Evolutionary conservation across 2,888 invertebrate genomes (phyloP), one percentile per base, ranked within the genome.

Genomic region (Leucoptera coffeella): DNA sequence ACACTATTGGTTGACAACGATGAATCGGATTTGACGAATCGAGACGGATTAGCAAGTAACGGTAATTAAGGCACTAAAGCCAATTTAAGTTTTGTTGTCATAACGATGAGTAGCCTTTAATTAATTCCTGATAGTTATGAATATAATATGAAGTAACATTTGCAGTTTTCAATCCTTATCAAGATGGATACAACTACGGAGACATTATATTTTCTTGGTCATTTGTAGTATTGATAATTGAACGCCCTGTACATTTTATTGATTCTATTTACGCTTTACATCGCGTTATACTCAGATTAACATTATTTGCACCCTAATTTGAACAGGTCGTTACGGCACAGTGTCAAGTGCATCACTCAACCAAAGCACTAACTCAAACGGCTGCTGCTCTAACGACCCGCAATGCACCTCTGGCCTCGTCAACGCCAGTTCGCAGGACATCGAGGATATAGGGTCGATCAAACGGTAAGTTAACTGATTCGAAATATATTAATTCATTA

Each of bases 391-490:
- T 2, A 49, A 57, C 23, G 65, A 65, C 25, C 53, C 55, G 1
- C 49, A 51, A 30, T 71, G 67, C 31, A 54, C 42, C 32, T 31
- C 32, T 27, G 56, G 46, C n/a, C 32, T 47, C 22, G 20, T 39
- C 17, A 31, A 36, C 15, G 32, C 43, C 3, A 24, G 22, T 5
- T 8, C 33, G 4, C 41, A 44, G 0, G 82, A 83, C 35, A 81
- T 83, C 32, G 82, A 82, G 51, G 82, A 83, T 45, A 54, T 82
- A 6, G 44, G 9, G 15, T n/a, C 2, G 3, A 23, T 12, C 8
- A 12, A 10, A 2, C n/a, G 14, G 29, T 23, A 4, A 21, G 22
- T 15, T 3, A 17, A n/a, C n/a, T n/a, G n/a, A n/a, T n/a, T n/a
- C n/a, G n/a, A n/a, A n/a, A 19, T 14, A 28, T 20, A 25, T 25